Percentiles rank a stretch among this genome's conserved stretches.
Conservation (phyloP, 92 coral and sea anemone genomes). For the Meandrina meandrites region DNA sequence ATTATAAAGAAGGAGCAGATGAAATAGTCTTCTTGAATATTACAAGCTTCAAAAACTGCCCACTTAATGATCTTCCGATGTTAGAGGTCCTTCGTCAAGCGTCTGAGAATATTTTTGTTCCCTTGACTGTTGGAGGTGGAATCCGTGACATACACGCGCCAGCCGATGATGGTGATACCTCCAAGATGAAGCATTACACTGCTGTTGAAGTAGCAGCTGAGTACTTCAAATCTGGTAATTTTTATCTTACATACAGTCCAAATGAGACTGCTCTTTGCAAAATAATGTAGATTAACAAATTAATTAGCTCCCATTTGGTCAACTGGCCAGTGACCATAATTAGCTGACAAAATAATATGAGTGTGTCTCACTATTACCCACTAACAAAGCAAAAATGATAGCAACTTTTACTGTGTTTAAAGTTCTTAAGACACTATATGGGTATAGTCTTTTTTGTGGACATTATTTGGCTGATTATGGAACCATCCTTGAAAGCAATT, state of each 20-base stretch:
- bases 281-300: too few species aligned
- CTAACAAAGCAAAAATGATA: background rate
- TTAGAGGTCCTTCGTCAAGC: slow-evolving; percentile 54
- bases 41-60: slow-evolving; percentile 61
- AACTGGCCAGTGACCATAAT: background rate
- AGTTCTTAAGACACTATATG: too few species aligned
- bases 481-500: background rate
- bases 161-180: slow-evolving; percentile 13
- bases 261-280: background rate
- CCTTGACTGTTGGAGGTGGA: slow-evolving; percentile 67
- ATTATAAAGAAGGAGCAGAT: slow-evolving; percentile 61
- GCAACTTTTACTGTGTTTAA: too few species aligned
- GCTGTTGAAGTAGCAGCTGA: slow-evolving; percentile 64
- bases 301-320: background rate
- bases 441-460: too few species aligned
- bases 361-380: background rate
- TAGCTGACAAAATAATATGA: too few species aligned
- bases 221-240: slow-evolving; percentile 64
- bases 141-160: slow-evolving; percentile 51
- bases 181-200: slow-evolving; percentile 36
- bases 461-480: too few species aligned
- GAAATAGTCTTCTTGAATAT: slow-evolving; percentile 62
- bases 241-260: too few species aligned
- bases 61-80: slow-evolving; percentile 64
- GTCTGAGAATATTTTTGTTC: slow-evolving; percentile 63